phyloP scores from a whole-genome alignment of 2,888 invertebrate genomes.

The Pseudeuparius sepicola region DNA sequence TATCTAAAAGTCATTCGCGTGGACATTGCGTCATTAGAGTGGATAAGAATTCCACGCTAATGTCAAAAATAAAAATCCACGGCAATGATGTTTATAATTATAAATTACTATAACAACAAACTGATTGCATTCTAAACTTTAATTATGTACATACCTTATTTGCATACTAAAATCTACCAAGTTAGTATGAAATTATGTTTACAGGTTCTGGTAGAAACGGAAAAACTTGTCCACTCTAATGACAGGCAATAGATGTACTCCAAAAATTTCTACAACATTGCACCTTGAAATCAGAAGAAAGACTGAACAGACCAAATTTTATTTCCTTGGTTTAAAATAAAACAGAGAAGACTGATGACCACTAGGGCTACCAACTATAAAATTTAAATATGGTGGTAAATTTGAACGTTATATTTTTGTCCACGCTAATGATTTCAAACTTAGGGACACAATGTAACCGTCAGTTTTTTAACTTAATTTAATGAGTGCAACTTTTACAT shows the following conservation, averaged over 20 bases:
- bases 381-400: too few relatives aligned
- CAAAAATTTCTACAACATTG: not conserved
- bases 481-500: too few relatives aligned
- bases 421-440: constrained; percentile 3
- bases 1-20: not conserved
- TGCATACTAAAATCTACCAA: too few relatives aligned
- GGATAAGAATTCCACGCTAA: not conserved
- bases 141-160: not conserved
- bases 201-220: not conserved
- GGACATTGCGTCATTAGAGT: constrained; percentile 3
- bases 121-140: not conserved
- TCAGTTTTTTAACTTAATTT: not conserved
- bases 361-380: too few relatives aligned
- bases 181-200: too few relatives aligned
- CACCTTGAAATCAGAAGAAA: not conserved
- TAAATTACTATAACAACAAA: not conserved
- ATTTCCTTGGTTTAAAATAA: too few relatives aligned
- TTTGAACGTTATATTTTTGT: not conserved
- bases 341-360: too few relatives aligned
- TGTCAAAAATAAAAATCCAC: constrained; percentile 2
- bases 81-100: not conserved
- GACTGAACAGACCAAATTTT: not conserved
- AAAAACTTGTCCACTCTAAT: not conserved
- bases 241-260: not conserved
- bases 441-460: not conserved